Evolutionary conservation across 2,888 invertebrate genomes (phyloP).

Genomic region (Charanyca ferruginea): DNA sequence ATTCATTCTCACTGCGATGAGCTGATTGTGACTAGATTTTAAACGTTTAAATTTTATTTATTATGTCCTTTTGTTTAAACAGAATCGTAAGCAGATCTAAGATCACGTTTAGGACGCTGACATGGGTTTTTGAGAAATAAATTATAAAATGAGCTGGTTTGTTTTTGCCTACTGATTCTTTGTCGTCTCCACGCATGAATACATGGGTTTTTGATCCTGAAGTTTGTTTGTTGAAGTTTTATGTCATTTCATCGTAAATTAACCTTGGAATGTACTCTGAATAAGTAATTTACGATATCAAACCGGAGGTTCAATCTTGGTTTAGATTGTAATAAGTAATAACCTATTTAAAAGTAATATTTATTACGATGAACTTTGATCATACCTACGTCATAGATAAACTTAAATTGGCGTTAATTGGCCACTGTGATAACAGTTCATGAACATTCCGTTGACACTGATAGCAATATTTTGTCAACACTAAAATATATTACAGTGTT

Average conservation of each 20-base stretch:
- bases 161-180: no score
- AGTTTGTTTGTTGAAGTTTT: not conserved
- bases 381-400: constrained; percentile 26
- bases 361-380: constrained; percentile 24
- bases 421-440: constrained; percentile 13
- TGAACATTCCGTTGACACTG: constrained; percentile 5
- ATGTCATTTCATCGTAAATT: not conserved
- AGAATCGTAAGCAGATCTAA: no score
- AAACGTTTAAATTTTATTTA: no score
- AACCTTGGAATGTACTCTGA: not conserved
- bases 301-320: constrained; percentile 4
- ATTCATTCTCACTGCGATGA: no score
- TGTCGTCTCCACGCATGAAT: no score
- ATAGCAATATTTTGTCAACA: constrained; percentile 23
- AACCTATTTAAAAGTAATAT: constrained; percentile 1
- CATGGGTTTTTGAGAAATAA: no score
- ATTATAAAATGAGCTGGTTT: no score
- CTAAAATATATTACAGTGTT: not conserved
- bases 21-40: no score
- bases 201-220: no score
- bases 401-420: constrained; percentile 9
- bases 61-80: no score
- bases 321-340: not conserved
- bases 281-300: not conserved
- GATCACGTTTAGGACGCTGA: no score